Base-by-base conservation (phyloP, 2,888 invertebrate species). In the Nebria brevicollis region DNA sequence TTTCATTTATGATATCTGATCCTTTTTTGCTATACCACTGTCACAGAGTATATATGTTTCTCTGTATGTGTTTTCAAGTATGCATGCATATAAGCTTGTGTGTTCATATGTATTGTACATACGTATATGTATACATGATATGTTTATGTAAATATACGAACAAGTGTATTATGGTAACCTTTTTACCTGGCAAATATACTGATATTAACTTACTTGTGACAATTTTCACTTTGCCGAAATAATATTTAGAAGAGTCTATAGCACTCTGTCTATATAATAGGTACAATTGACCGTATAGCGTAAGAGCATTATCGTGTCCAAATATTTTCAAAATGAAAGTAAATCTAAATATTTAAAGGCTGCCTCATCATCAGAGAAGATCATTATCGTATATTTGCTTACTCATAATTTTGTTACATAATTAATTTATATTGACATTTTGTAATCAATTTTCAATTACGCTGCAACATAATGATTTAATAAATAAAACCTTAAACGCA, bases 1-100 rank as follows among this genome's bases (percentile, higher is more conserved):
- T 54, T 72, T 70, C 77, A 72, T 25, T 73, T 72, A 43, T 42
- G 64, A 42, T 78, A 72, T 78, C 65, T 78, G 70, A 72, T 70
- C 66, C n/a, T 72, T 43, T 41, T 20, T 78, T 54, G 54, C 54
- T 11, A 54, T 13, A 7, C 54, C 54, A 54, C 54, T 54, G 54
- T 54, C 54, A 54, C 54, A 11, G 7, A 11, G 54, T 54, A 34
- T 5, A 34, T 34, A 34, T 34, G 5, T 34, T 4, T 34, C 34
- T 34, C 34, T 34, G 1, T 34, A 34, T 34, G 5, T 0, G 34
- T 34, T 34, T 34, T 34, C 5, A 34, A 34, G 54, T 54, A 54
- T 54, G 11, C 54, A 13, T 54, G 8, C 54, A 8, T 13, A 54
- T 7, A 11, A 54, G 7, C 13, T 2, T 13, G 54, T 54, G 54